Conservation (phyloP, 2,113 vertebrate genomes). For the Dasyprocta punctata region DNA sequence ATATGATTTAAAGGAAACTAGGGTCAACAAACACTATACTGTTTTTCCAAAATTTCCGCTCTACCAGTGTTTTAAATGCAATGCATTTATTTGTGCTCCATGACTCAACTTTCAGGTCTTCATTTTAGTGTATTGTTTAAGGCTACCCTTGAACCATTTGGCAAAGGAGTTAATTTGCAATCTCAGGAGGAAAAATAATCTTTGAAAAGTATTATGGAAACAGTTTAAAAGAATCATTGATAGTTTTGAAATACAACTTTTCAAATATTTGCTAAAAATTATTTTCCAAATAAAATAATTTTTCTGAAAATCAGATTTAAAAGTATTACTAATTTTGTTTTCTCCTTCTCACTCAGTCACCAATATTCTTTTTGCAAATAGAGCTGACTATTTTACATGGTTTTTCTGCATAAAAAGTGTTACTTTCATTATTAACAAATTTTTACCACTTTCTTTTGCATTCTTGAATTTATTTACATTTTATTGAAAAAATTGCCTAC, state of each 20-base stretch:
- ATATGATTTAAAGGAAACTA: background rate
- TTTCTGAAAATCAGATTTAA: background rate
- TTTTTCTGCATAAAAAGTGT: background rate
- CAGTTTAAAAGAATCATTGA: background rate
- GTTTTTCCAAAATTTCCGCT: background rate
- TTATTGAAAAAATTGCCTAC: background rate
- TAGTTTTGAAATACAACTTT: background rate
- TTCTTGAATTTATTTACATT: background rate
- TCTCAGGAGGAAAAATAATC: background rate
- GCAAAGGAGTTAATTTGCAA: background rate
- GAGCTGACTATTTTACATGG: background rate
- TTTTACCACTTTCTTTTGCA: background rate
- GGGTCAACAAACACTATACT: background rate
- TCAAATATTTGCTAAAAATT: background rate
- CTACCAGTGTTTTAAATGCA: background rate
- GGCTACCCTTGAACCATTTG: background rate
- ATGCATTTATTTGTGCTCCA: background rate
- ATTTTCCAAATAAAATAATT: background rate
- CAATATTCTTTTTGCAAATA: background rate
- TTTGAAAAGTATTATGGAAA: background rate
- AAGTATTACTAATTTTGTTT: background rate
- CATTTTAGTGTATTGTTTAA: background rate
- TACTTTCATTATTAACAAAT: background rate
- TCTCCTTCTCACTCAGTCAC: background rate
- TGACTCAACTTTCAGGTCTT: background rate